Evolutionary conservation across 2,888 invertebrate genomes (phyloP).

Genomic region (Lycophotia porphyrea): DNA sequence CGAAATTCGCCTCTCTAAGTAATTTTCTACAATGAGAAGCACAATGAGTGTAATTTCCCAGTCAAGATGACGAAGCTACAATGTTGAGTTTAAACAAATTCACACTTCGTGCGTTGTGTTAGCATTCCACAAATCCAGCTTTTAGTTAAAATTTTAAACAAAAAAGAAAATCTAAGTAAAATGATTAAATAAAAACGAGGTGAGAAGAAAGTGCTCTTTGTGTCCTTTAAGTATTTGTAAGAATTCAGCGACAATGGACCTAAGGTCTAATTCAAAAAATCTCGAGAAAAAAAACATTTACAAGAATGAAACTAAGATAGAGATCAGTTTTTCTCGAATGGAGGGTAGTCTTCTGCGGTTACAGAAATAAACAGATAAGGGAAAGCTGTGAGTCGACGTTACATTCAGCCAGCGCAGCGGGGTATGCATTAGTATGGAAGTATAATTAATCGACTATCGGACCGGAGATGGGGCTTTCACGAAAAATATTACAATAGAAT

Average conservation of each 20-base stretch:
- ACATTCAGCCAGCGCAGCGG: conserved; percentile 49
- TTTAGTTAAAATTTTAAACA: conserved; percentile 2
- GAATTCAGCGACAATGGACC: conserved; percentile 15
- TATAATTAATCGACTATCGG: conserved; percentile 58
- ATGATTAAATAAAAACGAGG: conserved; percentile 29
- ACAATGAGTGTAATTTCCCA: conserved; percentile 35
- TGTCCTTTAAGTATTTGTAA: conserved; percentile 21
- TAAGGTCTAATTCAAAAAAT: conserved; percentile 20
- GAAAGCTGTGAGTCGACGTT: conserved; percentile 53
- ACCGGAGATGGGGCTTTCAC: conserved; percentile 46
- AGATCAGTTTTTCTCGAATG: conserved; percentile 48
- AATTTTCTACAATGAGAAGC: conserved; percentile 43
- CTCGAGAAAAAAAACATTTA: conserved; percentile 25
- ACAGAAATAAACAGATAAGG: conserved; percentile 53
- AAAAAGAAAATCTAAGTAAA: conserved; percentile 21
- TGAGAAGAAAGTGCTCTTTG: conserved; percentile 9
- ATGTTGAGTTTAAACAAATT: conserved; percentile 19
- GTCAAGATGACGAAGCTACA: conserved; percentile 34
- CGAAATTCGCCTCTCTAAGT: conserved; percentile 39
- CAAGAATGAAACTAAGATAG: conserved; percentile 33
- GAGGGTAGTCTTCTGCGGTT: conserved; percentile 37
- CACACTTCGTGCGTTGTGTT: conserved; percentile 7
- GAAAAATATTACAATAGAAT: conserved; percentile 40
- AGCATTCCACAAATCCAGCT: conserved; percentile 20
- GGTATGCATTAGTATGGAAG: conserved; percentile 61